Conservation (phyloP, 2,113 vertebrate genomes). For the Pelodiscus sinensis region DNA sequence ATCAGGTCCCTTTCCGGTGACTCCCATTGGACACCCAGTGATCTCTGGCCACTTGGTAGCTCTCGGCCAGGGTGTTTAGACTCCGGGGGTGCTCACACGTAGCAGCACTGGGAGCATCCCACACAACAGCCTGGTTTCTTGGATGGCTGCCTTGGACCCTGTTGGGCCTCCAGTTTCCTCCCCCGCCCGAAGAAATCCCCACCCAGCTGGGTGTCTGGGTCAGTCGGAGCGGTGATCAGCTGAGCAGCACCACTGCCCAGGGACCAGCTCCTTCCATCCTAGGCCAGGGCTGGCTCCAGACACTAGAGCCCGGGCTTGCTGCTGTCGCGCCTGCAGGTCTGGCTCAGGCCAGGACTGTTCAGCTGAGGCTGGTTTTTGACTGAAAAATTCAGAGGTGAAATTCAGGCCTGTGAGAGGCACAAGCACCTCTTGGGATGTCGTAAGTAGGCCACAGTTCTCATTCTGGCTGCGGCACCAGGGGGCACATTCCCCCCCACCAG, state of each 20-base stretch:
- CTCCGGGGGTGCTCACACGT: neutral
- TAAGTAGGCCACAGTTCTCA: too few relatives aligned
- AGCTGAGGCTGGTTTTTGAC: neutral
- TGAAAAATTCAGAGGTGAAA: neutral
- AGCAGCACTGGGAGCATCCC: neutral
- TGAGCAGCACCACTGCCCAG: too few relatives aligned
- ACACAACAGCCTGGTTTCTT: neutral
- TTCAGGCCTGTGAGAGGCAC: neutral
- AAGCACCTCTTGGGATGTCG: neutral
- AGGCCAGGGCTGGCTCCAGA: neutral
- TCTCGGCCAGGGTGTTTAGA: neutral
- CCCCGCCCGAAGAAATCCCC: neutral
- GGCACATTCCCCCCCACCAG: too few relatives aligned
- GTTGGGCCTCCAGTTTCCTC: neutral
- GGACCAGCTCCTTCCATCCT: neutral
- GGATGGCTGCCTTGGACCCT: neutral
- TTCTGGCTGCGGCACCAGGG: too few relatives aligned
- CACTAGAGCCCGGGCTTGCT: rapidly evolving
- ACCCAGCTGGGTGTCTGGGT: neutral
- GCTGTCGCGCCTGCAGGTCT: neutral
- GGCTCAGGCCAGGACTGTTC: neutral
- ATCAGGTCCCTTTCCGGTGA: neutral
- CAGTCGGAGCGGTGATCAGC: too few relatives aligned
- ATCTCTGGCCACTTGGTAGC: neutral
- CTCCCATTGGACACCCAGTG: neutral